A percentile compares a stretch with the other conserved stretches of the same genome.
These are phyloP conservation scores for Zaprionus inermis DNA, from an alignment of 1,140 invertebrate genomes.

Conservation along the genomic window DNA sequence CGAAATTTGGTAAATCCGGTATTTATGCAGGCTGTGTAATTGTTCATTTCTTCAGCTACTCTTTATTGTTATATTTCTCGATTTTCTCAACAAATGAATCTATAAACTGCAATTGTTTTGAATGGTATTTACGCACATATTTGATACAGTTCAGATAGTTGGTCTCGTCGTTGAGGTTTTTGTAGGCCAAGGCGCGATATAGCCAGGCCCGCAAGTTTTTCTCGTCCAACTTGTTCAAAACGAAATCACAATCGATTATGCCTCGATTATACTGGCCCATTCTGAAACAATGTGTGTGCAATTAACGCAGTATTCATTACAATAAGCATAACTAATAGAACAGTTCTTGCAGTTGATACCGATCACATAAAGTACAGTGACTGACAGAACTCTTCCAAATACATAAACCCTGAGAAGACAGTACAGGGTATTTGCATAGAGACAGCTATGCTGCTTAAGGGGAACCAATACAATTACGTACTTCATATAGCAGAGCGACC, in stretches of 20 bases:
- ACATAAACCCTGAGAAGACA: too few species aligned
- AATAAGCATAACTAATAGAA: neutral
- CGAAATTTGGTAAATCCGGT: neutral
- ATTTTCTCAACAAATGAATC: slow-evolving; percentile 67
- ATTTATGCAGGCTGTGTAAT: neutral
- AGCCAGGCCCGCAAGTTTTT: slow-evolving; percentile 82
- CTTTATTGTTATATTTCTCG: neutral
- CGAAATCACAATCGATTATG: slow-evolving; percentile 82
- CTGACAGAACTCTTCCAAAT: too few species aligned
- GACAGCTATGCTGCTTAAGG: too few species aligned
- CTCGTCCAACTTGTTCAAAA: slow-evolving; percentile 82
- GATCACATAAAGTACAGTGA: too few species aligned
- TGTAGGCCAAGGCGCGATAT: slow-evolving; percentile 80
- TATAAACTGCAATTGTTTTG: slow-evolving; percentile 79
- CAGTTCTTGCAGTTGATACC: too few species aligned
- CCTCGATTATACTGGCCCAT: slow-evolving; percentile 69
- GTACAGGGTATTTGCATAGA: neutral
- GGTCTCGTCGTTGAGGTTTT: slow-evolving; percentile 68
- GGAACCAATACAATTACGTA: slow-evolving; percentile 23
- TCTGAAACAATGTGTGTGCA: slow-evolving; percentile 33
- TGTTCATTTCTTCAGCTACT: neutral
- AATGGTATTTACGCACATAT: slow-evolving; percentile 83
- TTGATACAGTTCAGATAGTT: slow-evolving; percentile 79
- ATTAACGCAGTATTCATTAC: too few species aligned
- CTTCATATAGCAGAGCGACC: slow-evolving; percentile 86